These are phyloP conservation scores for Poliocrania exsul DNA, from an alignment of 2,797 vertebrate genomes.

Conservation along the genomic window DNA sequence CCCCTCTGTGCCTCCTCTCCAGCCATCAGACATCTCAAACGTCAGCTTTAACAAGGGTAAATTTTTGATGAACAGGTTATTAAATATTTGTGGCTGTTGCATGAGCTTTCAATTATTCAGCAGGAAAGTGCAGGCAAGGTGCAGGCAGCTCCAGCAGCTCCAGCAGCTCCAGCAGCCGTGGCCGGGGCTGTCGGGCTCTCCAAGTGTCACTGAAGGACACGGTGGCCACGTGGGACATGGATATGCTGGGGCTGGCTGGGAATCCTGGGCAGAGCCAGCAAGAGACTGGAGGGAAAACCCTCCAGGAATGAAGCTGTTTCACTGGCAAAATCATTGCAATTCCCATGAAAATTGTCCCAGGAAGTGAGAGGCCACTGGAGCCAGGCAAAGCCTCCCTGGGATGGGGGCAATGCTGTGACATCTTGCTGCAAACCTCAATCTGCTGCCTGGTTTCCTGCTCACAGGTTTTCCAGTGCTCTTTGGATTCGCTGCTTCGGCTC, in stretches of 20 bases:
- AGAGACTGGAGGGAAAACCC: neutral
- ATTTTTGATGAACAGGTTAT: conserved; percentile 55
- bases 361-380: neutral
- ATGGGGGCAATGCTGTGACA: neutral
- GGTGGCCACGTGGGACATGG: accelerated
- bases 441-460: neutral
- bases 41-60: neutral
- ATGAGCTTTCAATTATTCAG: conserved; percentile 36
- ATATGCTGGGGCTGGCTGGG: neutral
- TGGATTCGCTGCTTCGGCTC: neutral
- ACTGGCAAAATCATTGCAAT: neutral
- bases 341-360: neutral
- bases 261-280: neutral
- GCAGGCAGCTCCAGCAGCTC: neutral
- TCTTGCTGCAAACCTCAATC: neutral
- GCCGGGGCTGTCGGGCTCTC: neutral
- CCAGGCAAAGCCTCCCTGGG: neutral
- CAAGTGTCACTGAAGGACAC: neutral
- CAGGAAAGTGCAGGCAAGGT: neutral
- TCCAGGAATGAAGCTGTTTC: neutral
- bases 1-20: neutral
- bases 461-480: accelerated
- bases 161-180: neutral
- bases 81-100: conserved; percentile 46
- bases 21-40: neutral